A percentile compares a stretch with the other conserved stretches of the same genome.
Evolutionary conservation across 2,113 vertebrate species (phyloP).

Genomic region (Tragelaphus buxtoni): DNA sequence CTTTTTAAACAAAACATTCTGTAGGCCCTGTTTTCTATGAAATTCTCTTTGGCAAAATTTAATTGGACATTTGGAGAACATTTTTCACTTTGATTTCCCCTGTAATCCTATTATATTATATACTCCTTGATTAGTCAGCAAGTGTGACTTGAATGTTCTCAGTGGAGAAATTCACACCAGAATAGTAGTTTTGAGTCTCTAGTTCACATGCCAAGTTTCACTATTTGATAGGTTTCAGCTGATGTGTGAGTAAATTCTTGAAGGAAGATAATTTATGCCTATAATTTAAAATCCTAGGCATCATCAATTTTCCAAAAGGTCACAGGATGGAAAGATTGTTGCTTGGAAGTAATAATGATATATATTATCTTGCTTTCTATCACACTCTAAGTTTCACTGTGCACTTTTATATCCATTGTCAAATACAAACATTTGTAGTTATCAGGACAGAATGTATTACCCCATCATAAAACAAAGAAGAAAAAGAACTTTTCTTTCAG

Average conservation of each 20-base stretch:
- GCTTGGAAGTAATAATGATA: background rate
- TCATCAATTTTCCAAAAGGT: constrained; percentile 2
- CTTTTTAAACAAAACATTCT: background rate
- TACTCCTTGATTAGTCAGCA: background rate
- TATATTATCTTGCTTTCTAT: constrained; percentile 11
- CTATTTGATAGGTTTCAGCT: background rate
- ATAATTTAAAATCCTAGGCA: constrained; percentile 22
- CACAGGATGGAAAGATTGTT: background rate
- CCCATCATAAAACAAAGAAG: background rate
- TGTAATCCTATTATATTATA: background rate
- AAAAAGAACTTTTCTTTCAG: background rate
- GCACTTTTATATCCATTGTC: background rate
- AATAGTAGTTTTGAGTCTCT: background rate
- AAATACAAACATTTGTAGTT: background rate
- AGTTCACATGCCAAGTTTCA: background rate
- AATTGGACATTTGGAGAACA: background rate
- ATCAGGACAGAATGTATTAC: background rate
- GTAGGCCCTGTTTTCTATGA: background rate
- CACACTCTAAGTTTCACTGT: background rate
- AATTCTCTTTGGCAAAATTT: background rate
- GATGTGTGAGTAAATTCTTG: background rate
- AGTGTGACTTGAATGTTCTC: background rate
- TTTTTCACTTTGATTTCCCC: background rate
- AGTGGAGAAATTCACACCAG: background rate
- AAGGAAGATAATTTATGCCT: background rate